Evolutionary conservation across 2,113 vertebrate species (phyloP).

Genomic region (Sphaerodactylus townsendi): DNA sequence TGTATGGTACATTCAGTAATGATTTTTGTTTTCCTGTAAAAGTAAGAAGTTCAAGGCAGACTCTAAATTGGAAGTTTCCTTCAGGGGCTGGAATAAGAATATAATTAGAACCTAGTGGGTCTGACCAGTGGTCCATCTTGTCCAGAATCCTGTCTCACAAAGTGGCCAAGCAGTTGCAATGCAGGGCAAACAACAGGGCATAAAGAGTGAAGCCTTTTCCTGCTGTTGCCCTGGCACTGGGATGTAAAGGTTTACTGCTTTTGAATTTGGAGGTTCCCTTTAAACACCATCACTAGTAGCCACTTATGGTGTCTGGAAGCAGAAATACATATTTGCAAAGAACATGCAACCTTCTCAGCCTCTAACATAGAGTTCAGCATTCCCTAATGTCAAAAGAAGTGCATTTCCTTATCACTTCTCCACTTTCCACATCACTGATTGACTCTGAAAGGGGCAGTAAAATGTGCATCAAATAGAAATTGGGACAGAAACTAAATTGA

Average conservation of each 20-base stretch:
- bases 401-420: neutral
- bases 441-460: neutral
- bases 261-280: no score
- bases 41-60: neutral
- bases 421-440: neutral
- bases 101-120: no score
- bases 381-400: neutral
- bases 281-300: no score
- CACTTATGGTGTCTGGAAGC: neutral
- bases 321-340: neutral
- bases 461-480: neutral
- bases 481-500: no score
- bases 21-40: neutral
- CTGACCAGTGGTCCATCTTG: no score
- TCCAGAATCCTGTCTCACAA: no score
- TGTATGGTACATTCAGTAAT: neutral
- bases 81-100: neutral
- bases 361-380: neutral
- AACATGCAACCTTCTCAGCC: neutral
- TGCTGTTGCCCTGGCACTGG: no score
- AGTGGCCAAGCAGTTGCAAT: no score
- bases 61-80: neutral
- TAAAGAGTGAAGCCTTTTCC: no score
- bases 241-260: no score
- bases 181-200: no score